Evolutionary conservation across 2,113 vertebrate genomes (phyloP).

Genomic region (Oncorhynchus gorbuscha): DNA sequence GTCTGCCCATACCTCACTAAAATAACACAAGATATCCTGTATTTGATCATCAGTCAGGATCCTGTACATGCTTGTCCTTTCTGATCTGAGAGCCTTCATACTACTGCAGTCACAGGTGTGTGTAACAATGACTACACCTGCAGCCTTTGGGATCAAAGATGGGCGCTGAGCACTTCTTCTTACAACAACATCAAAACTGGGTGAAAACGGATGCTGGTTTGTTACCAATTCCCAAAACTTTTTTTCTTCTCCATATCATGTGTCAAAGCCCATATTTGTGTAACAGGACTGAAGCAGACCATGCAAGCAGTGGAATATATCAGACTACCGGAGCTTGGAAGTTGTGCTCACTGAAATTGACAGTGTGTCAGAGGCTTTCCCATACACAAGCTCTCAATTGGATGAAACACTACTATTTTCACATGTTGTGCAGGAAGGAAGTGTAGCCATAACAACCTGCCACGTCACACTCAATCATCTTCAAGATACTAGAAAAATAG

Average conservation of each 20-base stretch:
- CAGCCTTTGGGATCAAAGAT: constrained; percentile 66
- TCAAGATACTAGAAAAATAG: constrained; percentile 5
- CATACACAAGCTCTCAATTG: not conserved
- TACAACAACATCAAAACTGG: constrained; percentile 25
- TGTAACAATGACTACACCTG: constrained; percentile 56
- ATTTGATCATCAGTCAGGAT: not conserved
- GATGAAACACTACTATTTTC: not conserved
- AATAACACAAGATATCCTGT: not conserved
- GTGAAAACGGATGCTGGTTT: constrained; percentile 37
- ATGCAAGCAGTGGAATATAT: not conserved
- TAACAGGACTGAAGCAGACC: constrained; percentile 11
- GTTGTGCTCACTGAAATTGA: not conserved
- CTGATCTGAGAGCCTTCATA: constrained; percentile 33
- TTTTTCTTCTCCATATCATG: constrained; percentile 28
- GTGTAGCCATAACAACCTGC: not conserved
- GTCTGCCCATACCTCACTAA: not conserved
- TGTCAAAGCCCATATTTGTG: constrained; percentile 29
- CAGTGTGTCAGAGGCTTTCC: not conserved
- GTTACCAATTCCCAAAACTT: constrained; percentile 46
- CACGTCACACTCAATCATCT: not conserved
- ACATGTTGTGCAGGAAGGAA: not conserved
- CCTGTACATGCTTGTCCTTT: constrained; percentile 37
- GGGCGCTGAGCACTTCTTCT: constrained; percentile 29
- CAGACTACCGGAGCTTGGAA: not conserved
- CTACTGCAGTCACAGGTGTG: constrained; percentile 53